These are phyloP conservation scores for Sylvietta virens DNA, from an alignment of 2,113 vertebrate genomes.

Conservation along the genomic window DNA sequence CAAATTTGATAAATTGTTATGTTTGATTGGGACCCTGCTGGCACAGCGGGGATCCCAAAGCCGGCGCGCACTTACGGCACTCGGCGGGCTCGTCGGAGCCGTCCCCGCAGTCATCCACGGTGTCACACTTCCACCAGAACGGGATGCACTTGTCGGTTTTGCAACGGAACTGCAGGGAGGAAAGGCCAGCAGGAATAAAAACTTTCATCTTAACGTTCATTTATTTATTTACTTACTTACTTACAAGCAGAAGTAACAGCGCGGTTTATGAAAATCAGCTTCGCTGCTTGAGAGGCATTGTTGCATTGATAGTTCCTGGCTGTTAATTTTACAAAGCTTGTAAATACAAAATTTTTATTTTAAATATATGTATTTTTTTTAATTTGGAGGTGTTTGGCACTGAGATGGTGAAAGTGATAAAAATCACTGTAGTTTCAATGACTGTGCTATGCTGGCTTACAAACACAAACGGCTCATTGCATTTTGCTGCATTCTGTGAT, in stretches of 20 bases:
- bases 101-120: conserved; percentile 95
- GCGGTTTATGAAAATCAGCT: not conserved
- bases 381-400: not conserved
- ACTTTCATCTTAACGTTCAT: not conserved
- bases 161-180: conserved; percentile 85
- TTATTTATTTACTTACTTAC: not conserved
- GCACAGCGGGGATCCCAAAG: not conserved
- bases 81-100: conserved; percentile 94
- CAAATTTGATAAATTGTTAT: rapidly evolving
- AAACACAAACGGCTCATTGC: not conserved
- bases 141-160: conserved; percentile 98
- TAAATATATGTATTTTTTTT: not conserved
- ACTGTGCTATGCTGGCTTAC: not conserved
- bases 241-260: not conserved
- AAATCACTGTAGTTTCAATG: not conserved
- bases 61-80: conserved; percentile 83
- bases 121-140: conserved; percentile 99
- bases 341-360: too few species aligned
- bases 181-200: not conserved
- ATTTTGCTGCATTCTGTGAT: not conserved
- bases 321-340: not conserved
- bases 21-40: not conserved
- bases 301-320: not conserved
- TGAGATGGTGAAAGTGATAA: not conserved
- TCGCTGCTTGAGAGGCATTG: not conserved